A percentile compares a stretch with the other conserved stretches of the same genome.
Evolutionary conservation across 1,140 invertebrate species (phyloP).

Genomic region (Thaumatotibia leucotreta): DNA sequence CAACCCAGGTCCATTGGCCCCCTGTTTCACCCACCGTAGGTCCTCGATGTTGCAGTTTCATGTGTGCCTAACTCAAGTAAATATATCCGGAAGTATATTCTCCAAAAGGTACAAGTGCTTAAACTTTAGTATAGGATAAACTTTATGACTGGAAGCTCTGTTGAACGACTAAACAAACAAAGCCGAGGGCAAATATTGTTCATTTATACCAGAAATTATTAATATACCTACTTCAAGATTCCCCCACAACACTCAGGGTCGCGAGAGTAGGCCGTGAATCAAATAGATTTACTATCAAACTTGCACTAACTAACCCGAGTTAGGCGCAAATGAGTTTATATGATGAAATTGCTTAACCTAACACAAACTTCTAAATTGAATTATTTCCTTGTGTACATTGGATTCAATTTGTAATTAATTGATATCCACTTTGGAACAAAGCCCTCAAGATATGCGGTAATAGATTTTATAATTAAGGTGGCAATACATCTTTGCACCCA

Average conservation of each 20-base stretch:
- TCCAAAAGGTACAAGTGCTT: too few species aligned
- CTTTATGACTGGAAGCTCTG: too few species aligned
- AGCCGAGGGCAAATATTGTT: not conserved
- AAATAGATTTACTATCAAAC: constrained; percentile 10
- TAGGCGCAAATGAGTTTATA: not conserved
- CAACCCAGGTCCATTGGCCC: too few species aligned
- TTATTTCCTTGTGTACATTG: not conserved
- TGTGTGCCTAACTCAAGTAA: too few species aligned
- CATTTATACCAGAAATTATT: not conserved
- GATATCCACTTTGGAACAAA: not conserved
- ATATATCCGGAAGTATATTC: too few species aligned
- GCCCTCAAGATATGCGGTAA: not conserved
- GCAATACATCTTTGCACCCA: too few species aligned
- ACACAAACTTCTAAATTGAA: not conserved
- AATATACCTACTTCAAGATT: not conserved
- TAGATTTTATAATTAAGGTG: not conserved
- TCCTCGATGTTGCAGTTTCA: too few species aligned
- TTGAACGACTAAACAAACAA: not conserved
- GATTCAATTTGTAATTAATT: constrained; percentile 5
- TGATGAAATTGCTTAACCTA: not conserved
- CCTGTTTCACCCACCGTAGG: too few species aligned
- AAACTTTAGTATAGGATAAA: too few species aligned
- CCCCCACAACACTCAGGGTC: not conserved
- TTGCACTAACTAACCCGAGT: not conserved
- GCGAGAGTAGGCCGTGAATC: not conserved